Percentiles rank a stretch among this genome's conserved stretches.
phyloP scores from a whole-genome alignment of 2,797 vertebrate genomes.

The Cottoperca gobio region DNA sequence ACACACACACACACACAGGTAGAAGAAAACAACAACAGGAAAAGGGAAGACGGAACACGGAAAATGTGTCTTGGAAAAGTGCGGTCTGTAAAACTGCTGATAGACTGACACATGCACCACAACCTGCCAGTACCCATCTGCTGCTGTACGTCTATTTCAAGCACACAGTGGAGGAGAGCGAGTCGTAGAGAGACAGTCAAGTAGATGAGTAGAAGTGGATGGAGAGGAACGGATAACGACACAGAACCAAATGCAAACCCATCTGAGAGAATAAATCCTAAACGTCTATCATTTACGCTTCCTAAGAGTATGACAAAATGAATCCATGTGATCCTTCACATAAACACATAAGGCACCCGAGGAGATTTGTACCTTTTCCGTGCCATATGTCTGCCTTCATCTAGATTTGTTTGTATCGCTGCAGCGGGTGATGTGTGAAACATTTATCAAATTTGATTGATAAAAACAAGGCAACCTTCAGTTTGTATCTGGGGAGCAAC shows the following conservation, averaged over 20 bases:
- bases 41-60: constrained; percentile 1
- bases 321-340: not conserved
- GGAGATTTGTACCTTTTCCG: not conserved
- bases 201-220: constrained; percentile 8
- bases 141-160: constrained; percentile 41
- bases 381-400: not conserved
- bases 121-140: constrained; percentile 56
- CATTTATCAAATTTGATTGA: not conserved
- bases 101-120: constrained; percentile 40
- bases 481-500: not conserved
- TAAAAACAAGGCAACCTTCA: not conserved
- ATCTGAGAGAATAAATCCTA: constrained; percentile 18
- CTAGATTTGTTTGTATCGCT: not conserved
- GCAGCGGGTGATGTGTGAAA: not conserved
- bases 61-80: constrained; percentile 28
- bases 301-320: constrained; percentile 5
- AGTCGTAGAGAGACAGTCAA: not conserved
- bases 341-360: not conserved
- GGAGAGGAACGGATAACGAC: constrained; percentile 13
- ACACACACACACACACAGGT: constrained; percentile 3
- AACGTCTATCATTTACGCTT: not conserved
- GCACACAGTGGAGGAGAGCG: constrained; percentile 19
- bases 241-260: constrained; percentile 3
- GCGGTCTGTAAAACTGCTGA: constrained; percentile 28
- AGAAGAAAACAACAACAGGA: constrained; percentile 25